Conservation (phyloP, 2,113 vertebrate genomes). For the Lathamus discolor region DNA sequence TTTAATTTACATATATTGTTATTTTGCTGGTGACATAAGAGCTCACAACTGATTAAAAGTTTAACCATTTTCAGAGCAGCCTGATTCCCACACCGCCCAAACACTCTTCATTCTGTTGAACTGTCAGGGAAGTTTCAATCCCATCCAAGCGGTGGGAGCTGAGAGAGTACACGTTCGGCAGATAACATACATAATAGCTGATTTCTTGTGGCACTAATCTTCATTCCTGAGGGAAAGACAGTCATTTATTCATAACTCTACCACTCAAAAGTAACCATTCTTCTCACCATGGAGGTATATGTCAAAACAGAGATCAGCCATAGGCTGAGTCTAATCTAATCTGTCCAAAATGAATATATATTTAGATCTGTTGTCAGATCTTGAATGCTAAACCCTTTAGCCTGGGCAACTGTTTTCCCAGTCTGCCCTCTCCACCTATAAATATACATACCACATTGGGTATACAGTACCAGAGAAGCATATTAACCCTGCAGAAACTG, state of each 20-base stretch:
- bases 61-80: constrained; percentile 30
- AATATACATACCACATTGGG: neutral
- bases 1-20: constrained; percentile 53
- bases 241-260: constrained; percentile 49
- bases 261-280: constrained; percentile 47
- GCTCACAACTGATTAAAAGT: constrained; percentile 37
- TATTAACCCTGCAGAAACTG: neutral
- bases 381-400: constrained; percentile 21
- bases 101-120: constrained; percentile 4
- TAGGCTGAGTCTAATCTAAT: constrained; percentile 50
- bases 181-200: constrained; percentile 44
- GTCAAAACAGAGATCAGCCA: constrained; percentile 56
- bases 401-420: neutral
- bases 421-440: neutral
- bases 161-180: neutral
- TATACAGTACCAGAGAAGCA: neutral
- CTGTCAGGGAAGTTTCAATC: constrained; percentile 32
- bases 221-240: constrained; percentile 35
- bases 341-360: constrained; percentile 43
- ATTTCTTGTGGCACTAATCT: constrained; percentile 59
- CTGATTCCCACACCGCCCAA: neutral
- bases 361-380: constrained; percentile 50
- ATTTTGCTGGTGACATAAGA: constrained; percentile 37
- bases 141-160: neutral
- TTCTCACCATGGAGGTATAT: constrained; percentile 50